Conservation (phyloP, 1,140 invertebrate genomes). For the Berghia stephanieae region DNA sequence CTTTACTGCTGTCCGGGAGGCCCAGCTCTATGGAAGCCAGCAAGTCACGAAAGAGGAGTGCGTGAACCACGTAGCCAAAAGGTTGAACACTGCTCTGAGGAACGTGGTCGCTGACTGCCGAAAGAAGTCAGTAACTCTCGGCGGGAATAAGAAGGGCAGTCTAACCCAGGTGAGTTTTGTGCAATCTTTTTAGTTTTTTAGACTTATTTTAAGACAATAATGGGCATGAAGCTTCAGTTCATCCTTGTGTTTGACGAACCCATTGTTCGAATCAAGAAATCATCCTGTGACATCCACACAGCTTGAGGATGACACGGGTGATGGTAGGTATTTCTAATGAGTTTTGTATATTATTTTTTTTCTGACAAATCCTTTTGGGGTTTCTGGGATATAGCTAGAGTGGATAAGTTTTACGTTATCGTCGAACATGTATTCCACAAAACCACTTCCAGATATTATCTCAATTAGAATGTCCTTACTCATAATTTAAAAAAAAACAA, state of each 20-base stretch:
- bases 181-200: neutral
- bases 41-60: conserved; percentile 14
- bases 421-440: too few relatives aligned
- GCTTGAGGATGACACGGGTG: too few relatives aligned
- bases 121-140: neutral
- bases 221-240: neutral
- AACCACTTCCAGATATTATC: too few relatives aligned
- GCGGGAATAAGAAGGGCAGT: neutral
- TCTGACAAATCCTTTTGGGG: too few relatives aligned
- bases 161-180: neutral
- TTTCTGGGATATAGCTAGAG: too few relatives aligned
- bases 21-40: neutral
- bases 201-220: neutral
- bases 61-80: conserved; percentile 21
- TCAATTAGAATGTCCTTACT: too few relatives aligned
- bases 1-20: neutral
- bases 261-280: neutral
- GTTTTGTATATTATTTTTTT: too few relatives aligned
- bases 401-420: too few relatives aligned
- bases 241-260: neutral
- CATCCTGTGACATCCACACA: too few relatives aligned
- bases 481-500: too few relatives aligned
- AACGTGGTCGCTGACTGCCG: neutral
- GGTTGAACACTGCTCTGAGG: conserved; percentile 3
- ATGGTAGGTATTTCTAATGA: too few relatives aligned